These are phyloP conservation scores for Drosophila bipectinata DNA, from an alignment of 1,140 invertebrate species.

Conservation along the genomic window DNA sequence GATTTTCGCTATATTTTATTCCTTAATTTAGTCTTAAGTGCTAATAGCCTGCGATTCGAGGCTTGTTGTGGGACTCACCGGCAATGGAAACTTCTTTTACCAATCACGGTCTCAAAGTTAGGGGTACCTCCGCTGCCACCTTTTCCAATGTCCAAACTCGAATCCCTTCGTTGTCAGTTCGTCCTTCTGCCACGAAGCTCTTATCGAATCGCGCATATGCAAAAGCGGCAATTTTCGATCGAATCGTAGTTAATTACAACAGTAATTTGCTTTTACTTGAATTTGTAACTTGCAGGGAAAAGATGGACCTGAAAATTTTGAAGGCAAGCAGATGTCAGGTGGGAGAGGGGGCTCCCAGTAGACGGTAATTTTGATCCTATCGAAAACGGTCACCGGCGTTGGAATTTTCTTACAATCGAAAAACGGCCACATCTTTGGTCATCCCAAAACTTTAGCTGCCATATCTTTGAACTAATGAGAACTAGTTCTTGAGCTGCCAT, in stretches of 20 bases:
- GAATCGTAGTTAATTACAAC: slow-evolving; percentile 21
- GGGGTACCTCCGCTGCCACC: not conserved
- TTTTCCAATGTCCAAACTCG: slow-evolving; percentile 4
- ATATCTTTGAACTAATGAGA: too few species aligned
- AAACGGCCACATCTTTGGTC: not conserved
- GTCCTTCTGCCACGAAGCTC: not conserved
- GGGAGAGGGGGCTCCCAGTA: not conserved
- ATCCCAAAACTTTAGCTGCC: too few species aligned
- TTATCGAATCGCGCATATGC: slow-evolving; percentile 13
- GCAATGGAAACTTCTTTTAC: not conserved
- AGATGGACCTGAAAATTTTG: slow-evolving; percentile 64
- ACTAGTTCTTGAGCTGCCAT: too few species aligned
- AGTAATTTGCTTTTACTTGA: slow-evolving; percentile 52
- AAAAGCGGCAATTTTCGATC: slow-evolving; percentile 9
- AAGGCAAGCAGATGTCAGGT: slow-evolving; percentile 54
- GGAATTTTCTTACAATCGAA: not conserved
- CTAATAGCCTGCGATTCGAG: not conserved
- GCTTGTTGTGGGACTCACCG: not conserved
- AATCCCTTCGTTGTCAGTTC: not conserved
- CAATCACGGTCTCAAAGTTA: not conserved
- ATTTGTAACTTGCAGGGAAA: slow-evolving; percentile 62
- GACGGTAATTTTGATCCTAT: not conserved
- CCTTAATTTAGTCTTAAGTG: not conserved
- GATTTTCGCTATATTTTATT: not conserved
- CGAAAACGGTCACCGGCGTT: not conserved